Conservation (phyloP, 1,140 invertebrate genomes). For the Micrasema longulum region DNA sequence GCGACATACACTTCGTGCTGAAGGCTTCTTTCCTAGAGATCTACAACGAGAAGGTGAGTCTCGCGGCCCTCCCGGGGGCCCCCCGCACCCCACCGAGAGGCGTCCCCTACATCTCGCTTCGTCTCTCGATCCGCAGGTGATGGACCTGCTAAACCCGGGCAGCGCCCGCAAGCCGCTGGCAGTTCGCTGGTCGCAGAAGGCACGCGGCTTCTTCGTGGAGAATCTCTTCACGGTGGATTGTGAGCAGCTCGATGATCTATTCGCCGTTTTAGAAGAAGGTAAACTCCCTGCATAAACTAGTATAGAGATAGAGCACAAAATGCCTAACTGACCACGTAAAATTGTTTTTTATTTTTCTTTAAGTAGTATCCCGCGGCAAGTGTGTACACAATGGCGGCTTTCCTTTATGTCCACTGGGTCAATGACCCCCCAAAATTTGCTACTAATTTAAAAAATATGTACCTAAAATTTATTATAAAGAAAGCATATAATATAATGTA, state of each 20-base stretch:
- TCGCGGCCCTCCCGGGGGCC: neutral
- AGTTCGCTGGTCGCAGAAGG: slow-evolving; percentile 93
- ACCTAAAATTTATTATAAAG: too few species aligned
- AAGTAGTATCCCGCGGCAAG: too few species aligned
- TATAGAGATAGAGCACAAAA: too few species aligned
- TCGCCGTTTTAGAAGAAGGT: slow-evolving; percentile 95
- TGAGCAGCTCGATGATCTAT: slow-evolving; percentile 91
- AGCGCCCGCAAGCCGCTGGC: slow-evolving; percentile 82
- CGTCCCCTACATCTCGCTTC: neutral
- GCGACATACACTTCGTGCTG: slow-evolving; percentile 85
- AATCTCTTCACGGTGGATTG: slow-evolving; percentile 95
- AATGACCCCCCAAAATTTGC: too few species aligned
- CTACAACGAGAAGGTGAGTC: slow-evolving; percentile 91
- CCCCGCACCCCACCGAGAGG: neutral
- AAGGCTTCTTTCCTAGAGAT: slow-evolving; percentile 96
- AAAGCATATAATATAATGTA: too few species aligned
- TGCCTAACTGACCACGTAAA: too few species aligned
- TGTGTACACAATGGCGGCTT: too few species aligned
- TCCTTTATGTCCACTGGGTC: too few species aligned
- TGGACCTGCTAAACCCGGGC: slow-evolving; percentile 94
- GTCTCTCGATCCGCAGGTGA: slow-evolving; percentile 74
- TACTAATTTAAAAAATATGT: too few species aligned
- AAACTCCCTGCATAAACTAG: neutral
- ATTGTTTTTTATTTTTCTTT: too few species aligned
- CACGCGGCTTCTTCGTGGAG: slow-evolving; percentile 93